Conservation (phyloP, 2,797 vertebrate species). For the Pampus argenteus region DNA sequence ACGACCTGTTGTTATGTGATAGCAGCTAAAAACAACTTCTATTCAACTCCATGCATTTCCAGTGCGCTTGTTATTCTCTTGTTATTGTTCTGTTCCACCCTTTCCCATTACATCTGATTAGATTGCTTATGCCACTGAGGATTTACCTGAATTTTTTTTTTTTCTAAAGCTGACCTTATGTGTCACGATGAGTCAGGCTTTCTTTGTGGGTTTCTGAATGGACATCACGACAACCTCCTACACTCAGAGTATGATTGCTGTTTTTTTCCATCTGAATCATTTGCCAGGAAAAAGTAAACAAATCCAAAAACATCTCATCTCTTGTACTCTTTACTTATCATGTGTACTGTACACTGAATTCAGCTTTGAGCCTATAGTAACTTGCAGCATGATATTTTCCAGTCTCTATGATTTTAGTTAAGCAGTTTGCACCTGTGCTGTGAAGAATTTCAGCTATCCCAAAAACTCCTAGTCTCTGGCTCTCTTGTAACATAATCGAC, state of each 20-base stretch:
- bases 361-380: neutral
- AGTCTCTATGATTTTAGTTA: neutral
- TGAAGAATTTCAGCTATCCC: slow-evolving; percentile 61
- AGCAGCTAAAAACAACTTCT: slow-evolving; percentile 36
- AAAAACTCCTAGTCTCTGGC: slow-evolving; percentile 11
- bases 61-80: slow-evolving; percentile 12
- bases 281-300: slow-evolving; percentile 1
- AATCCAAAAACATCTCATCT: neutral
- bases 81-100: slow-evolving; percentile 24
- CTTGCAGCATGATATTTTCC: neutral
- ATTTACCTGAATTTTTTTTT: slow-evolving; percentile 59
- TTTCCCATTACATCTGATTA: slow-evolving; percentile 34
- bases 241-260: slow-evolving; percentile 14
- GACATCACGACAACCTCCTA: slow-evolving; percentile 40
- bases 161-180: slow-evolving; percentile 27
- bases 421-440: slow-evolving; percentile 53
- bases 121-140: slow-evolving; percentile 39
- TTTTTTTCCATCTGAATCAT: slow-evolving; percentile 24
- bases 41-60: slow-evolving; percentile 20
- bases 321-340: neutral
- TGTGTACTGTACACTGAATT: neutral
- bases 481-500: slow-evolving; percentile 55
- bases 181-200: slow-evolving; percentile 56
- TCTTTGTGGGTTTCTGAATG: slow-evolving; percentile 54
- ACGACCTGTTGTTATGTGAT: slow-evolving; percentile 35